Evolutionary conservation across 2,113 vertebrate species (phyloP).

Genomic region (Brienomyrus brachyistius): DNA sequence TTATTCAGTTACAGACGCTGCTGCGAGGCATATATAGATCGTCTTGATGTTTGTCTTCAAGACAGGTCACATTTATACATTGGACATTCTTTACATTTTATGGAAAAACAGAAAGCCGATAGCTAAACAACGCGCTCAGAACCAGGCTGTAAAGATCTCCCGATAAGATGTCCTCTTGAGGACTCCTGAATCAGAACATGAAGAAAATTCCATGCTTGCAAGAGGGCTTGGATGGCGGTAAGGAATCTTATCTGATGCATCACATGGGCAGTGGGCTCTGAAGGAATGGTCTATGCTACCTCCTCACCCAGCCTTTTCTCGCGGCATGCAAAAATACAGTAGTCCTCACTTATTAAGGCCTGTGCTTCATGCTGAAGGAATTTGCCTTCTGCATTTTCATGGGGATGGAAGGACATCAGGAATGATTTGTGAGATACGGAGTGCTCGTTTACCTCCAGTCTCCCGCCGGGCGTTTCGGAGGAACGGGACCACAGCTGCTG

Average conservation of each 20-base stretch:
- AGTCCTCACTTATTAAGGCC: background rate
- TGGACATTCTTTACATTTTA: background rate
- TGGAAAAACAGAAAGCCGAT: background rate
- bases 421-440: background rate
- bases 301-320: background rate
- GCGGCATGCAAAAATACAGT: background rate
- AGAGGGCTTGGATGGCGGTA: background rate
- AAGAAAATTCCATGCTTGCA: background rate
- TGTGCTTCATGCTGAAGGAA: background rate
- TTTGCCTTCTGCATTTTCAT: background rate
- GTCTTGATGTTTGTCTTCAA: background rate
- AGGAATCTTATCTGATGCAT: conserved; percentile 11
- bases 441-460: background rate
- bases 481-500: background rate
- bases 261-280: background rate
- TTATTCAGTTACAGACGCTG: background rate
- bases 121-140: background rate
- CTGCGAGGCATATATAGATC: background rate
- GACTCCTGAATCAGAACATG: background rate
- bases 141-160: background rate
- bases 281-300: background rate
- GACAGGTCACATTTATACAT: background rate
- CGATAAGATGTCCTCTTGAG: background rate
- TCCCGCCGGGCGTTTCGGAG: background rate
- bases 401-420: background rate